Percentiles rank a stretch among this genome's conserved stretches.
Evolutionary conservation across 2,888 invertebrate genomes (phyloP).

Genomic region (Pandemis cinnamomeana): DNA sequence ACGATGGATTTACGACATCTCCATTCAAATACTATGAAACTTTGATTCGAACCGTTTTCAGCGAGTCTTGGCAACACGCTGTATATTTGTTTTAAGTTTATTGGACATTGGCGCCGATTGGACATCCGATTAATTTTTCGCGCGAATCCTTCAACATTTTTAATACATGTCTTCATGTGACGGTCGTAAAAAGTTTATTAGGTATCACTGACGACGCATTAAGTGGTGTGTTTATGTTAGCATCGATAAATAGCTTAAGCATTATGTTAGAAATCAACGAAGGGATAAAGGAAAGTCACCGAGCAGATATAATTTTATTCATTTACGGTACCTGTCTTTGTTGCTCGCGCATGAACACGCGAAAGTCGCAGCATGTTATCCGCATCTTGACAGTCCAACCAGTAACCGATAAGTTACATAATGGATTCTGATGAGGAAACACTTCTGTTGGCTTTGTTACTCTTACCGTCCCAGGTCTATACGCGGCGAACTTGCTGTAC

Average conservation of each 20-base stretch:
- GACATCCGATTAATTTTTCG: not conserved
- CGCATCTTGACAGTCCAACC: too few species aligned
- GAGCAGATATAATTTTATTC: too few species aligned
- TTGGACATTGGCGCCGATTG: conserved; percentile 15
- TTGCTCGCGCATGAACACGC: too few species aligned
- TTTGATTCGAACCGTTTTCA: conserved; percentile 37
- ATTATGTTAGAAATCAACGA: not conserved
- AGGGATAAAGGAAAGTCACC: too few species aligned
- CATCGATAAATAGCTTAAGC: not conserved
- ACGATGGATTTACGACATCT: conserved; percentile 36
- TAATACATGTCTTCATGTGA: not conserved
- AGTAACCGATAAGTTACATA: too few species aligned
- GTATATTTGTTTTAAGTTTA: conserved; percentile 22
- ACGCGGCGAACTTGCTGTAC: too few species aligned
- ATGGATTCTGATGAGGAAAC: too few species aligned
- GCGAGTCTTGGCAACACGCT: conserved; percentile 27
- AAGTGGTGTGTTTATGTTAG: not conserved
- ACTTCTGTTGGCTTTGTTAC: too few species aligned
- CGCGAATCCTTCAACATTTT: not conserved
- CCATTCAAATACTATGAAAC: conserved; percentile 40
- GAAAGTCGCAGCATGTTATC: too few species aligned
- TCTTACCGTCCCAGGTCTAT: too few species aligned
- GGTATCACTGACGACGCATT: not conserved
- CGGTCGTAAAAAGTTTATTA: not conserved
- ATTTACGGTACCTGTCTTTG: too few species aligned